phyloP scores from a whole-genome alignment of 2,113 vertebrate species.

The Spea bombifrons region DNA sequence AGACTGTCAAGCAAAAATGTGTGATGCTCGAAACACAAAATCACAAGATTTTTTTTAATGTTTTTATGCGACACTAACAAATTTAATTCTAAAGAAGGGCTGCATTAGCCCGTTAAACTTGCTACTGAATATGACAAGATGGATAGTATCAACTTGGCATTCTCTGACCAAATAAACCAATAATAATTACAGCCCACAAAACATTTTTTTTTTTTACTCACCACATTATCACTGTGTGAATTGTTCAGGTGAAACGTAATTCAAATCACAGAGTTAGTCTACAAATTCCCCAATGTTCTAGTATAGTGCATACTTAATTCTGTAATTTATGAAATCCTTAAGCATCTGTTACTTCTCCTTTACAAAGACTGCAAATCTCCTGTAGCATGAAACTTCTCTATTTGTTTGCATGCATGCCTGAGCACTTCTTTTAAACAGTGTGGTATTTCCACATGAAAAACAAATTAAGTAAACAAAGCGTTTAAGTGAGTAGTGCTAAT shows the following conservation, averaged over 20 bases:
- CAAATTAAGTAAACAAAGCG: not conserved
- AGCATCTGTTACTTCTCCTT: slow-evolving; percentile 8
- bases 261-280: not conserved
- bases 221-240: not conserved
- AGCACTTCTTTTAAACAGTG: not conserved
- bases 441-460: not conserved
- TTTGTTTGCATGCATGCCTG: not conserved
- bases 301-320: slow-evolving; percentile 7
- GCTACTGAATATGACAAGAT: too few relatives aligned
- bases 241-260: not conserved
- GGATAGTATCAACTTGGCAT: too few relatives aligned
- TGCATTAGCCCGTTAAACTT: too few relatives aligned
- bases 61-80: too few relatives aligned
- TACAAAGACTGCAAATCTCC: not conserved
- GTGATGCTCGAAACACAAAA: too few relatives aligned
- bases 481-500: not conserved
- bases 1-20: too few relatives aligned
- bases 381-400: not conserved
- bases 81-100: too few relatives aligned
- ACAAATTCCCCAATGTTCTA: not conserved
- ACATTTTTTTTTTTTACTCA: not conserved
- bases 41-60: too few relatives aligned
- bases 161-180: too few relatives aligned
- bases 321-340: slow-evolving; percentile 11
- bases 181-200: too few relatives aligned